Evolutionary conservation across 2,113 vertebrate species (phyloP).

Genomic region (Dasyurus viverrinus): DNA sequence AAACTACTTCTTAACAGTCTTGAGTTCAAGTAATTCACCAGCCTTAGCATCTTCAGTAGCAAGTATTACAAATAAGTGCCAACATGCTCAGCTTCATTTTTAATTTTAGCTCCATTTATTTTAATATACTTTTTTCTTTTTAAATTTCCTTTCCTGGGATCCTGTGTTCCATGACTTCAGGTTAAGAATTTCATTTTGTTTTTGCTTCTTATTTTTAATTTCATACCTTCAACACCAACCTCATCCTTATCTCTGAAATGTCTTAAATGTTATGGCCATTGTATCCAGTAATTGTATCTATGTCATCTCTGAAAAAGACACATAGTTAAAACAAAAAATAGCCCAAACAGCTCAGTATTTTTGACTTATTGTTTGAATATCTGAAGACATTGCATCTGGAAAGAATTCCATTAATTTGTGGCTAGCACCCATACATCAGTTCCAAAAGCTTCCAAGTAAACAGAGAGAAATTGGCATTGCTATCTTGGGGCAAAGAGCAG

Average conservation of each 20-base stretch:
- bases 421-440: conserved; percentile 84
- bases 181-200: conserved; percentile 27
- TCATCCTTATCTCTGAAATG: conserved; percentile 63
- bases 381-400: conserved; percentile 84
- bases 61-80: not conserved
- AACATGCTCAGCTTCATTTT: not conserved
- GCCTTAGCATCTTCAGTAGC: not conserved
- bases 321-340: conserved; percentile 70
- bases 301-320: conserved; percentile 76
- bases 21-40: not conserved
- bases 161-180: conserved; percentile 60
- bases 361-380: conserved; percentile 83
- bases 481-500: conserved; percentile 83
- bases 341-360: conserved; percentile 73
- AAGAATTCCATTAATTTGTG: conserved; percentile 86
- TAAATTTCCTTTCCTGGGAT: conserved; percentile 36
- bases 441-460: conserved; percentile 85
- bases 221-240: conserved; percentile 51
- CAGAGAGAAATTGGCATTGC: conserved; percentile 83
- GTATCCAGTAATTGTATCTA: conserved; percentile 75
- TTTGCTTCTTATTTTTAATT: conserved; percentile 14
- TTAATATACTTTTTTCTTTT: conserved; percentile 44
- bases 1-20: not conserved
- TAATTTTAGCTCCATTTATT: not conserved
- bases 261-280: conserved; percentile 69